Evolutionary conservation across 2,797 vertebrate genomes (phyloP), one percentile per base, ranked within the genome.

Genomic region (Argyrosomus regius): DNA sequence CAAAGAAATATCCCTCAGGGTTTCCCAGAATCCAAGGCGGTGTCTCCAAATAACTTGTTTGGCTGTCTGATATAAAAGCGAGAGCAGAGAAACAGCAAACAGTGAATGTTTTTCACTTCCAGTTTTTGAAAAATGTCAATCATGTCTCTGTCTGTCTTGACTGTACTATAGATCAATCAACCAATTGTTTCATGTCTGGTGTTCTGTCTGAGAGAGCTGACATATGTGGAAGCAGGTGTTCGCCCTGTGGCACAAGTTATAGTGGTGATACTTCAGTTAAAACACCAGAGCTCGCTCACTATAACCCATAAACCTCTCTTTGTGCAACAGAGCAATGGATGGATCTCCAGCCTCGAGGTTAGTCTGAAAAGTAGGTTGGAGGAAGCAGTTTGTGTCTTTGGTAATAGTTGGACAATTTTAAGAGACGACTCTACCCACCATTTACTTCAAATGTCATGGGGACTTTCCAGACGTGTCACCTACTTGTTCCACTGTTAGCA

Each of bases 151-250:
- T 63, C 24, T 14, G 14, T 24, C n/a, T n/a, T 8, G 2, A 22
- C 6, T 50, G 0, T 39, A 39, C 2, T 8, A 64, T 4, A 3
- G 0, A 31, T 20, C 4, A 28, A 6, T 63, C 45, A 1, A n/a
- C 28, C 45, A 20, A 3, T 13, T 22, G 18, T 35, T n/a, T 50
- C 9, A 50, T 39, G 35, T 39, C 35, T 9, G 35, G 35, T 39
- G 45, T 22, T 66, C 17, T 5, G 4, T 66, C 60, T 50, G 45
- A 26, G 6, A 31, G 18, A 63, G 48, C 6, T 68, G 39, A 86
- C 52, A 61, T 71, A 78, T 73, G 48, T 81, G 52, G 24, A 49
- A 3, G 63, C 78, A 78, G 39, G 63, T 62, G 57, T 71, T 61
- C 62, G 39, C 61, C 56, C 11, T 35, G 41, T 13, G 43, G 39